These are phyloP conservation scores for Dasysyrphus albostriatus DNA, from an alignment of 2,888 invertebrate genomes.

Conservation along the genomic window DNA sequence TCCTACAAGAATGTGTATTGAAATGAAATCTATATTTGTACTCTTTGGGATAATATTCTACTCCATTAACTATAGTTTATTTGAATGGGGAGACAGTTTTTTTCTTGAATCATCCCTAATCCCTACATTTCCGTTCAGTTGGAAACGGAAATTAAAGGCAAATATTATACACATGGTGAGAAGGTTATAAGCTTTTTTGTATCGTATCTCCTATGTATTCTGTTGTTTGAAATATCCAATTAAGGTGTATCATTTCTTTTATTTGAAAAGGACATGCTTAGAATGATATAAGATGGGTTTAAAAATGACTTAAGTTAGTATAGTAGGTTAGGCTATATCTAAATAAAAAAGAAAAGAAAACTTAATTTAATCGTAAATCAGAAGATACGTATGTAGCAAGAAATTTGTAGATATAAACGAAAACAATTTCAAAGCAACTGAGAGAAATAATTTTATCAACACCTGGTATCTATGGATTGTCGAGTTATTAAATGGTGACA, in stretches of 20 bases:
- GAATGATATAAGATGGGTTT: not conserved
- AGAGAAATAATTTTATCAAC: slow-evolving; percentile 5
- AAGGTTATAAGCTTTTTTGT: not conserved
- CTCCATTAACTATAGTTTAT: slow-evolving; percentile 43
- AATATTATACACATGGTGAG: slow-evolving; percentile 41
- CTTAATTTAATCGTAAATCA: slow-evolving; percentile 7
- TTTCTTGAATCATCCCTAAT: not conserved
- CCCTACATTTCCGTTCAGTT: not conserved
- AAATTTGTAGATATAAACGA: not conserved
- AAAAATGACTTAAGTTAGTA: slow-evolving; percentile 3
- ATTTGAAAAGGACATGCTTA: slow-evolving; percentile 4
- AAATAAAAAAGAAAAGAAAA: no score
- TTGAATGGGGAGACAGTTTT: slow-evolving; percentile 22
- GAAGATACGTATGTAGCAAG: not conserved
- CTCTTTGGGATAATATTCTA: slow-evolving; percentile 26
- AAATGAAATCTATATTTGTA: slow-evolving; percentile 25
- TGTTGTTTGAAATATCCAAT: not conserved
- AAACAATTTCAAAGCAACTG: not conserved
- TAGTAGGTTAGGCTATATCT: not conserved
- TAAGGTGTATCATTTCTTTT: not conserved
- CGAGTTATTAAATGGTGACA: not conserved
- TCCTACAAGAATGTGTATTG: not conserved
- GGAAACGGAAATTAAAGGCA: slow-evolving; percentile 66
- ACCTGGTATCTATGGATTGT: not conserved
- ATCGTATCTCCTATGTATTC: not conserved